Evolutionary conservation across 2,888 invertebrate genomes (phyloP), one percentile per base, ranked within the genome.

Genomic region (Cheilosia scutellata): DNA sequence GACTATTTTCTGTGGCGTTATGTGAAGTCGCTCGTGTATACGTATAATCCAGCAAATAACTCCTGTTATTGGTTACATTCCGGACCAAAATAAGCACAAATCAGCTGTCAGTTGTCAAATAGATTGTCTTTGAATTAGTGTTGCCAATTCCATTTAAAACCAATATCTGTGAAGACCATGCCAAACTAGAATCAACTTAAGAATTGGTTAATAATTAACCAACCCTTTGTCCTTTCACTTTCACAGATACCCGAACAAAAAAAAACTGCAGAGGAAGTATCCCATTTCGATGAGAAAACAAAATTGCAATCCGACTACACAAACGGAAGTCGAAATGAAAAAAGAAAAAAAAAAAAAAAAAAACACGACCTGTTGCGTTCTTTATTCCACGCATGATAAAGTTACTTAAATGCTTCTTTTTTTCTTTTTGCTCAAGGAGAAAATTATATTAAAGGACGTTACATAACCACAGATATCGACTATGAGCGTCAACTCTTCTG

Each of bases 401-500:
- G 9, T 20, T 9, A 44, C 37, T 47, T 16, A 16, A 16, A 2
- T 6, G 20, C 16, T 13, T 4, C 5, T n/a, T n/a, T 42, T 20
- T 44, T 9, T 7, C 5, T 9, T 20, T 44, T 44, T 1, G n/a
- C n/a, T 5, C 16, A 47, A 20, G 16, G 20, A 47, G 20, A 47
- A 9, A 20, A 16, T 6, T 9, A 49, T 49, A 4, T 9, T 27
- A 49, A 49, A 51, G 51, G 51, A 51, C 5, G 13, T 51, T 51
- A 5, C 27, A 51, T 51, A 51, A 51, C 27, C 11, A 4, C 13
- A 51, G 51, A 51, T 25, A 49, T 44, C 16, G n/a, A 91, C 31
- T 7, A 3, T 90, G 6, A 0, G 20, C 20, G 0, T 31, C 29
- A 13, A 66, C 49, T 55, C 66, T 16, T 42, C 66, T 68, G 53